Evolutionary conservation across 2,888 invertebrate species (phyloP), one percentile per base, ranked within the genome.

Genomic region (Eudemis profundana): DNA sequence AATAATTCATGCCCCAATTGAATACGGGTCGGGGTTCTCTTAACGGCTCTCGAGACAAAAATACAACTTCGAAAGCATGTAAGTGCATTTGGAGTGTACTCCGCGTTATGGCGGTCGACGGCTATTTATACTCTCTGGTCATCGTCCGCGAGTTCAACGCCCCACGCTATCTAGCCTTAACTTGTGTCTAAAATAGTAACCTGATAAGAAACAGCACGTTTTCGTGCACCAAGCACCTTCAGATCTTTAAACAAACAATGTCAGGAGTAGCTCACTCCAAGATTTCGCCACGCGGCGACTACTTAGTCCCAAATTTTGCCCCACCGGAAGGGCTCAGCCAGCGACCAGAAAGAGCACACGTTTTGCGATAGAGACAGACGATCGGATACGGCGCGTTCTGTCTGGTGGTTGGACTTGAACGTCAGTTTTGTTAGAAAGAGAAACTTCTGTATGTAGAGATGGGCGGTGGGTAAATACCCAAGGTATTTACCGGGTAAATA

Each of bases 71-170:
- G 46, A 57, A 57, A 47, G 36, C 59, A 27, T 60, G 59, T 60
- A 60, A 61, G 62, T 66, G 68, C 63, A 60, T 57, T 65, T 51
- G 72, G 74, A 78, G 78, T 83, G 84, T 82, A 83, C 76, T 81
- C 76, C 67, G 74, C 70, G 73, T 75, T 76, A 83, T 83, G 79
- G 82, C 76, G 68, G 75, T 73, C 76, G 74, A 78, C 78, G 73
- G 82, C 79, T 90, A 90, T 89, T 89, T 89, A 85, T 88, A 89
- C 78, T 73, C 75, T 78, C 73, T 73, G 76, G 74, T 73, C 79
- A 69, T 64, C 85, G 86, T 73, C 80, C 78, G 76, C 44, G 66
- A 74, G 81, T 78, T 82, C 87, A 74, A 75, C 77, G 85, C 77
- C 81, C 88, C 74, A 72, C 69, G 87, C 85, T 84, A 74, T 72